These are phyloP conservation scores for Motacilla tschutschensis DNA, from an alignment of 2,113 vertebrate genomes.

Conservation along the genomic window DNA sequence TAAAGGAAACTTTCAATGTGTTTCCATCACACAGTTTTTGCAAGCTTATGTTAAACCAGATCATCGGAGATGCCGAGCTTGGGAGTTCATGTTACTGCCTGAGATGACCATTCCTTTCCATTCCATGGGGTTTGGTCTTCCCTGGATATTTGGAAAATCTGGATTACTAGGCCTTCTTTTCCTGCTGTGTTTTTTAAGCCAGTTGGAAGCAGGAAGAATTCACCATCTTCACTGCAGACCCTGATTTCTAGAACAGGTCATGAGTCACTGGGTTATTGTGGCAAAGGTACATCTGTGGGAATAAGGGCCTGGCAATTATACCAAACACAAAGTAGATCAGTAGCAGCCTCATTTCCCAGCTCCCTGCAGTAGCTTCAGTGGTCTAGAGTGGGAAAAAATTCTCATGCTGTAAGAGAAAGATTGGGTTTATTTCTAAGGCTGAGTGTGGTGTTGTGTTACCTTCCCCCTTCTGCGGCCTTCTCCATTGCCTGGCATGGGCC, in stretches of 20 bases:
- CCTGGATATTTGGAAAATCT: not conserved
- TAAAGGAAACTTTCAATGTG: not conserved
- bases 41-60: not conserved
- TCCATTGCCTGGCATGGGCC: not conserved
- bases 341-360: not conserved
- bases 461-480: not conserved
- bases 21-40: not conserved
- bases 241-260: not conserved
- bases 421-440: not conserved
- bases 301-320: not conserved
- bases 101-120: not conserved
- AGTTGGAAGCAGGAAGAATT: not conserved
- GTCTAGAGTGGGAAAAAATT: not conserved
- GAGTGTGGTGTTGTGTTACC: not conserved
- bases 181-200: not conserved
- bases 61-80: fast-evolving
- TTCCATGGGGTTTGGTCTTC: fast-evolving
- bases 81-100: not conserved
- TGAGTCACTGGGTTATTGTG: not conserved
- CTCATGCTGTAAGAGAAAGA: not conserved
- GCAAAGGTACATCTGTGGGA: not conserved
- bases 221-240: not conserved
- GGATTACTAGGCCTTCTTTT: not conserved
- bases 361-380: not conserved
- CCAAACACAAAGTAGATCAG: not conserved